Base-by-base conservation (phyloP, 2,888 invertebrate species). In the Drosophila prolongata region DNA sequence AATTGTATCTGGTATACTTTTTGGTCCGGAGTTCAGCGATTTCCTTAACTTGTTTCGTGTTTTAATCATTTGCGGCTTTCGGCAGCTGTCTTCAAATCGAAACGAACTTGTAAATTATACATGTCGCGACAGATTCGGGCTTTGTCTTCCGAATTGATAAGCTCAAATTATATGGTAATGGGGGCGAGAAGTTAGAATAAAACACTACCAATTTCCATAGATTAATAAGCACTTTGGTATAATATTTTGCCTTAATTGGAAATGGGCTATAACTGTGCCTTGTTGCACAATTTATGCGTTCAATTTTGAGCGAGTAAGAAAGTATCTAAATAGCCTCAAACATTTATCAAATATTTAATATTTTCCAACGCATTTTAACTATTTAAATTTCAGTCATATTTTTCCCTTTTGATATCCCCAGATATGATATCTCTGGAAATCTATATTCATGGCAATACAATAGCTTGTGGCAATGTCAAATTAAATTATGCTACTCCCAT, bases 71-170 rank as follows among this genome's bases (percentile, higher is more conserved):
- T 75, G 71, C 76, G 70, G 72, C 70, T 58, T 58, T 72, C 64
- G 67, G 72, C 79, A 67, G 84, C 80, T 76, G 80, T 71, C 68
- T 73, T 67, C 54, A 53, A 65, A 55, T 57, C 44, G 40, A 66
- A 66, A 47, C 70, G 72, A 84, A 74, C 79, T 64, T 81, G 76
- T 76, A 81, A 79, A 76, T 71, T 67, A 70, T 71, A 66, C 52
- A 47, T 38, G 42, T 64, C 47, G 47, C 46, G 61, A 53, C 69
- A 42, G 69, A 40, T 52, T 37, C 42, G 37, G 57, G 34, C 64
- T 64, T 71, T 71, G 64, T 72, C 40, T 38, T 42, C 27, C 1
- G 66, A 62, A 55, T 59, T 56, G 72, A 73, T 73, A 73, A 70
- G 72, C 53, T 56, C 55, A 37, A 59, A 59, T 68, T 78, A 50